Evolutionary conservation across 2,888 invertebrate species (phyloP), one percentile per base, ranked within the genome.

Genomic region (Allolobophora icterica): DNA sequence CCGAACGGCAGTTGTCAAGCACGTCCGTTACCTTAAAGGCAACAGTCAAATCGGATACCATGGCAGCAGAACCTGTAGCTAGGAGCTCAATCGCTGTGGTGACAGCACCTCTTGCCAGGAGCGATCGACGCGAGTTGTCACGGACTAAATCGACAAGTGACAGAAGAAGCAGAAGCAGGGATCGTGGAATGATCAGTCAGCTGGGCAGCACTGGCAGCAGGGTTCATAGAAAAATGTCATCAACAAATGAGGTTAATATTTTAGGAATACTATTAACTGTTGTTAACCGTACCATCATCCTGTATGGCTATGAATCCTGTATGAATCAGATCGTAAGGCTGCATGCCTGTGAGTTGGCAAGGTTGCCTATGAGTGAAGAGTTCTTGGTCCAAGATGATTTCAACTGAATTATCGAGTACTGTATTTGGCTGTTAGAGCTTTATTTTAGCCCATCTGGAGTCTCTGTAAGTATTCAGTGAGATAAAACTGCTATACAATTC

Each of bases 151-250:
- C n/a, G n/a, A 71, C 35, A 35, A 87, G 38, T 38, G 87, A 34
- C n/a, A 30, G 87, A 87, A 34, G 87, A 38, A 87, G 38, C 15
- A 35, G 87, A 87, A 87, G 87, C 87, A 38, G 87, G 35, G 87
- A 87, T 33, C 34, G 87, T 35, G 38, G 38, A 35, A 24, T 87
- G 38, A 15, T 38, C 34, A 87, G 87, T 21, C 35, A 87, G 30
- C 35, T 38, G 38, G 87, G 38, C 21, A 38, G 87, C 87, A 34
- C 35, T 17, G 24, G 87, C 87, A 71, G 71, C 87, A 34, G 87
- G 35, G 15, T 34, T 87, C 87, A 87, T 38, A 19, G 87, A 33
- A 89, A 1, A 30, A n/a, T 71, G n/a, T 71, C 89, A 33, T 42
- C 89, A 24, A 52, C 45, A 42, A 40, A 52, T 89, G 89, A 89